Conservation (phyloP, 2,888 invertebrate genomes). For the Lysandra coridon region DNA sequence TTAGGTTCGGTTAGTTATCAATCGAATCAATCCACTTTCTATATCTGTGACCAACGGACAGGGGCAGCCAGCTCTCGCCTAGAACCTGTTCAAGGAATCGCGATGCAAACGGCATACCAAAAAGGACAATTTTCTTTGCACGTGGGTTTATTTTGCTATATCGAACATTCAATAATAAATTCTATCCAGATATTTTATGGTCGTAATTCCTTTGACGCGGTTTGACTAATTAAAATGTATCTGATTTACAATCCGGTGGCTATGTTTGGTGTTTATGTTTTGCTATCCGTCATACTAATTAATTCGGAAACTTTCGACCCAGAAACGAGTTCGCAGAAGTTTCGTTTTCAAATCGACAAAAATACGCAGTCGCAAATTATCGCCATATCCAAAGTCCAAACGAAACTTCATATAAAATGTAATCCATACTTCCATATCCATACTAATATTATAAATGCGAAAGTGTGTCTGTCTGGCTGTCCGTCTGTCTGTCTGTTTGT, state of each 20-base stretch:
- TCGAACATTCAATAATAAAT: not conserved
- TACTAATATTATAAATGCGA: no score
- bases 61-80: slow-evolving; percentile 59
- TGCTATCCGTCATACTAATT: slow-evolving; percentile 9
- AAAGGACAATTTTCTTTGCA: slow-evolving; percentile 42
- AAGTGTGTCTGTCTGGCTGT: no score
- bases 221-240: slow-evolving; percentile 6
- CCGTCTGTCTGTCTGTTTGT: no score
- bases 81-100: slow-evolving; percentile 50
- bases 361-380: not conserved
- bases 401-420: no score
- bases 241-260: not conserved
- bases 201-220: not conserved
- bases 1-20: slow-evolving; percentile 9
- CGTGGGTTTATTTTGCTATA: slow-evolving; percentile 36
- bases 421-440: no score
- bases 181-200: not conserved
- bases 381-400: no score
- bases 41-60: slow-evolving; percentile 44
- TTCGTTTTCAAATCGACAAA: not conserved
- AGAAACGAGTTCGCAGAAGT: slow-evolving; percentile 16
- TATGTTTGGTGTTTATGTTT: slow-evolving; percentile 28
- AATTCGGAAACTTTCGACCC: slow-evolving; percentile 20
- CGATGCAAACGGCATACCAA: slow-evolving; percentile 61
- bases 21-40: slow-evolving; percentile 50